Conservation (phyloP, 2,888 invertebrate species). For the Spilarctia lutea region DNA sequence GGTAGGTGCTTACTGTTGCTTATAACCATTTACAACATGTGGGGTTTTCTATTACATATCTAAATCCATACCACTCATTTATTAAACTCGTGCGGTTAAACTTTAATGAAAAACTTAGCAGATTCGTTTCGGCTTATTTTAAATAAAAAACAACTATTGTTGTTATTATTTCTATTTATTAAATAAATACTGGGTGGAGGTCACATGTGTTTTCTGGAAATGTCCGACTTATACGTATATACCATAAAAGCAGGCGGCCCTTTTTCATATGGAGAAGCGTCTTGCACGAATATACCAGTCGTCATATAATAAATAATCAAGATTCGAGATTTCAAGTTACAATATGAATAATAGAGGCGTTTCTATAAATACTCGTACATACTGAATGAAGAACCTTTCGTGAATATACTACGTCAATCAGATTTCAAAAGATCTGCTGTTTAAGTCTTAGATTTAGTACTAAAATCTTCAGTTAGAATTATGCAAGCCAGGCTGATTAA, state of each 20-base stretch:
- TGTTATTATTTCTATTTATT: too few species aligned
- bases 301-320: too few species aligned
- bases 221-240: too few species aligned
- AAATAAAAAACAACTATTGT: too few species aligned
- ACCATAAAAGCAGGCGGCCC: too few species aligned
- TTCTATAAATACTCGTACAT: background rate
- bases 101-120: background rate
- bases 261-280: too few species aligned
- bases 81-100: background rate
- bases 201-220: too few species aligned
- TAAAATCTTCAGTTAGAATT: conserved; percentile 25
- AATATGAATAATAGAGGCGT: background rate
- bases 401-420: background rate
- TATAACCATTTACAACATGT: background rate
- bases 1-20: background rate
- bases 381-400: background rate
- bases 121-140: background rate
- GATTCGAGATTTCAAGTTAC: background rate
- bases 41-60: background rate
- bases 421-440: conserved; percentile 26
- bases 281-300: too few species aligned
- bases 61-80: background rate
- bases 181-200: too few species aligned
- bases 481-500: conserved; percentile 62
- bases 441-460: conserved; percentile 28